These are phyloP conservation scores for Ligdia adustata DNA, from an alignment of 2,888 invertebrate species.

Conservation along the genomic window DNA sequence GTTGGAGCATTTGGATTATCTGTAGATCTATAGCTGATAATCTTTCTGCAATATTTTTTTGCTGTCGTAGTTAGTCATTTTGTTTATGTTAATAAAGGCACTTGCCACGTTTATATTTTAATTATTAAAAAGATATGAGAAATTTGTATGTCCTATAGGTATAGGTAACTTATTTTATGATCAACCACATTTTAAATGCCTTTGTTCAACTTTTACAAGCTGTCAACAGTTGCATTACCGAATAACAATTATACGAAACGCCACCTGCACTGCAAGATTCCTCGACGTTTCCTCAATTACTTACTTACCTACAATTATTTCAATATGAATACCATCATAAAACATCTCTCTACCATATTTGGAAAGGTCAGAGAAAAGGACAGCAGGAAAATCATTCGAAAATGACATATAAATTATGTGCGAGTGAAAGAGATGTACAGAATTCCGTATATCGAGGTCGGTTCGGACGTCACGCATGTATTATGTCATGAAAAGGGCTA, in stretches of 20 bases:
- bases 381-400: conserved; percentile 27
- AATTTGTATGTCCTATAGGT: too few species aligned
- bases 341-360: conserved; percentile 10
- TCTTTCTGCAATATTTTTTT: too few species aligned
- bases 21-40: too few species aligned
- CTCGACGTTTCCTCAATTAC: conserved; percentile 31
- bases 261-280: conserved; percentile 13
- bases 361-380: conserved; percentile 40
- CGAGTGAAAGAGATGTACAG: conserved; percentile 39
- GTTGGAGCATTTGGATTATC: too few species aligned
- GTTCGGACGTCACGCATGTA: conserved; percentile 49
- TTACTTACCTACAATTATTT: conserved; percentile 10
- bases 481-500: conserved; percentile 53
- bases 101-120: too few species aligned
- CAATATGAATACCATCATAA: conserved; percentile 21
- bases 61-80: too few species aligned
- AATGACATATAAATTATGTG: conserved; percentile 8
- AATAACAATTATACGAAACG: conserved; percentile 15
- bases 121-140: too few species aligned
- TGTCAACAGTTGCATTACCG: conserved; percentile 22
- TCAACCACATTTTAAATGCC: neutral
- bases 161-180: too few species aligned
- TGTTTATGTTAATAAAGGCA: too few species aligned
- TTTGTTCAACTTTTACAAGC: conserved; percentile 15
- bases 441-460: conserved; percentile 51